These are phyloP conservation scores for Scytalopus superciliaris DNA, from an alignment of 2,113 vertebrate species.

Conservation along the genomic window DNA sequence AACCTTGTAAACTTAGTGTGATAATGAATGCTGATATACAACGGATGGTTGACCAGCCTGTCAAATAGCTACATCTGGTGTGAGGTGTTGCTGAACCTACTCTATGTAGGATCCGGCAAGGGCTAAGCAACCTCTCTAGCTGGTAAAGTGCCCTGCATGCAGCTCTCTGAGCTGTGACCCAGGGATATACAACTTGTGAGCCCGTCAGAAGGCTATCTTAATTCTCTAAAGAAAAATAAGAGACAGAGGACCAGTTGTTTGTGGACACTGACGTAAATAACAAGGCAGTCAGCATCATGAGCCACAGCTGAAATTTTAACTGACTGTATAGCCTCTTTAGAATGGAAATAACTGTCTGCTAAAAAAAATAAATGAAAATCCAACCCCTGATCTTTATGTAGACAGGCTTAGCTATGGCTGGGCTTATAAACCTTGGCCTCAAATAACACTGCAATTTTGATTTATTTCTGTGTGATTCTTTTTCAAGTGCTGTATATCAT, in stretches of 20 bases:
- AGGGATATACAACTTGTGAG: not conserved
- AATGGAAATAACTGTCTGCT: not conserved
- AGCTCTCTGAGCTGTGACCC: not conserved
- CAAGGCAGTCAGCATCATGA: not conserved
- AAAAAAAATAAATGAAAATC: not conserved
- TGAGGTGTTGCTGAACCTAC: not conserved
- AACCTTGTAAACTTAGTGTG: not conserved
- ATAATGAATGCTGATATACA: slow-evolving; percentile 4
- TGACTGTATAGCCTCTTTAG: not conserved
- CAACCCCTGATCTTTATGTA: not conserved
- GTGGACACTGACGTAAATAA: not conserved
- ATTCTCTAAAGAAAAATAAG: not conserved
- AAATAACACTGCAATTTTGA: slow-evolving; percentile 69
- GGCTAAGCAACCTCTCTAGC: not conserved
- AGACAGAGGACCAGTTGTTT: not conserved
- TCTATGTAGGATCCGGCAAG: not conserved
- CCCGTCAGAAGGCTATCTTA: not conserved
- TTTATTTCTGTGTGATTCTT: slow-evolving; percentile 69
- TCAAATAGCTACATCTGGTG: not conserved
- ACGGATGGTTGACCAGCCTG: not conserved
- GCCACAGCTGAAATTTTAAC: not conserved
- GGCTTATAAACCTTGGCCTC: slow-evolving; percentile 48
- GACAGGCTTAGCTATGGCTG: not conserved
- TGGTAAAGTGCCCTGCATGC: not conserved
- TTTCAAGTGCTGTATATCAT: slow-evolving; percentile 77